Conservation (phyloP, 2,797 vertebrate genomes). For the Hephaestus fuliginosus region DNA sequence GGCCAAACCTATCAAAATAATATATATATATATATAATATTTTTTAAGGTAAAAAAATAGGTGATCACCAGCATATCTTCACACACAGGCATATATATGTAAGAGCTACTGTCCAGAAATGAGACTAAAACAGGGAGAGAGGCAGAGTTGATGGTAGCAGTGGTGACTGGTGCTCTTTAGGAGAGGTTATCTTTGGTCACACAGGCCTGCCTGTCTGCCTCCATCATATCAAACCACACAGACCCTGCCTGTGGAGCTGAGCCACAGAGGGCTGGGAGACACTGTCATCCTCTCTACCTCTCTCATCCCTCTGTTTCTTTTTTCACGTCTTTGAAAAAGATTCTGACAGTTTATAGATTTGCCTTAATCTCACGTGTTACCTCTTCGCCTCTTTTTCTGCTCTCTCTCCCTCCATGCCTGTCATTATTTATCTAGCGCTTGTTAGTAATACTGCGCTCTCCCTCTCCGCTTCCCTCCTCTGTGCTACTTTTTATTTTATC, state of each 20-base stretch:
- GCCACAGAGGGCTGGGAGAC: conserved; percentile 42
- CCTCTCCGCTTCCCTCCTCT: background rate
- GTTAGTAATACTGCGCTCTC: background rate
- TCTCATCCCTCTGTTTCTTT: conserved; percentile 50
- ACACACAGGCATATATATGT: conserved; percentile 2
- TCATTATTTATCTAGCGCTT: conserved; percentile 26
- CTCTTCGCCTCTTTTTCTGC: background rate
- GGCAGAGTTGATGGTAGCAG: conserved; percentile 27
- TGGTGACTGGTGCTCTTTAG: conserved; percentile 68
- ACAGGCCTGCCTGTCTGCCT: conserved; percentile 66
- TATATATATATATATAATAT: no score
- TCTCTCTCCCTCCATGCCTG: conserved; percentile 1
- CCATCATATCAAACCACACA: conserved; percentile 73
- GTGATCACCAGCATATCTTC: background rate
- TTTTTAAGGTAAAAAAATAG: no score
- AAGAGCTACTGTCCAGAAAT: conserved; percentile 17
- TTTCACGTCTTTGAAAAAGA: conserved; percentile 47
- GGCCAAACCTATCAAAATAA: background rate
- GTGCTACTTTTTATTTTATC: background rate
- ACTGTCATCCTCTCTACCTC: conserved; percentile 49
- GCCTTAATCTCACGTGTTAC: conserved; percentile 1
- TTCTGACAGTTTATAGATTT: conserved; percentile 23
- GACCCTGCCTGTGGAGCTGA: conserved; percentile 63
- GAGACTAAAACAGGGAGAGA: background rate
- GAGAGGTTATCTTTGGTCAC: conserved; percentile 76